Evolutionary conservation across 2,113 vertebrate species (phyloP).

Genomic region (Channa maculata): DNA sequence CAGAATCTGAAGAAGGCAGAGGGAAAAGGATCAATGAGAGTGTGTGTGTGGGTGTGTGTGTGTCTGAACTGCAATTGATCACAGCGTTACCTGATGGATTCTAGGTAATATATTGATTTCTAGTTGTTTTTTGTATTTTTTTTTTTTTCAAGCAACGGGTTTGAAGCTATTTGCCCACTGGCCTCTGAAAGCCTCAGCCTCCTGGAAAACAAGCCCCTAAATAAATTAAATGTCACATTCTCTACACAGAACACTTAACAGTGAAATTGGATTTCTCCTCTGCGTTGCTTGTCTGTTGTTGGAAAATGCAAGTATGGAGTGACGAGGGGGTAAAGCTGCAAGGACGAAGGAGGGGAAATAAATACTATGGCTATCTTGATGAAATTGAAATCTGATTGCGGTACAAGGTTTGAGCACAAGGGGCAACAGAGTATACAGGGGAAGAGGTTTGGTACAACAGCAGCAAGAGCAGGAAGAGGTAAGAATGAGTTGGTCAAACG

Average conservation of each 20-base stretch:
- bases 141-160: constrained; percentile 28
- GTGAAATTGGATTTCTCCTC: constrained; percentile 71
- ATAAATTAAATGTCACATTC: constrained; percentile 75
- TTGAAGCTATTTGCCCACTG: constrained; percentile 53
- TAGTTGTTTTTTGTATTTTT: not conserved
- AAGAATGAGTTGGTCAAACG: constrained; percentile 4
- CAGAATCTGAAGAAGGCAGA: constrained; percentile 38
- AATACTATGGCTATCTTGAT: constrained; percentile 39
- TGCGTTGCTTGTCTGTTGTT: constrained; percentile 48
- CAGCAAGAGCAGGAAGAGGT: constrained; percentile 12
- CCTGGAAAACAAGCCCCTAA: constrained; percentile 58
- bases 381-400: constrained; percentile 57
- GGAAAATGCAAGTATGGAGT: constrained; percentile 48
- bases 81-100: constrained; percentile 55
- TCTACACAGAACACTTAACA: constrained; percentile 66
- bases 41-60: constrained; percentile 15
- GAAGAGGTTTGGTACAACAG: constrained; percentile 18
- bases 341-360: constrained; percentile 33
- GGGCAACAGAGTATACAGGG: constrained; percentile 5
- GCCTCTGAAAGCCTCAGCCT: constrained; percentile 35
- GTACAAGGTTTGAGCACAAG: constrained; percentile 22
- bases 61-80: constrained; percentile 43
- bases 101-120: constrained; percentile 56
- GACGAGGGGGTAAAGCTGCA: constrained; percentile 25
- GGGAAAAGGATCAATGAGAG: constrained; percentile 41